These are phyloP conservation scores for Apteryx mantelli DNA, from an alignment of 2,113 vertebrate genomes.

Conservation along the genomic window DNA sequence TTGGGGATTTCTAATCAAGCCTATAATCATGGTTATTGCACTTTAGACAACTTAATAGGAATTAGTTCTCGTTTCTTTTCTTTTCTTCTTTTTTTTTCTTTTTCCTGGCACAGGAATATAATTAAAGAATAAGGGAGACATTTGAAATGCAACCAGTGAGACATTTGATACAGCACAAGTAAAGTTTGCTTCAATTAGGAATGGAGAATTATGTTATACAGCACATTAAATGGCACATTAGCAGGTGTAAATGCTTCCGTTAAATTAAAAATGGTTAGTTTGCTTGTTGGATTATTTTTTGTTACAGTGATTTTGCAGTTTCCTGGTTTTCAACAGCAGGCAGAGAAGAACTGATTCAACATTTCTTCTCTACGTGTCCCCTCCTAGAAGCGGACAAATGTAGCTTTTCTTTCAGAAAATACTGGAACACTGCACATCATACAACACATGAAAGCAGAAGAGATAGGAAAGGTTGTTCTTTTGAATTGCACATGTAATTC, in stretches of 20 bases:
- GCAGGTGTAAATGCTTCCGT: conserved; percentile 22
- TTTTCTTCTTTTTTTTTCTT: not conserved
- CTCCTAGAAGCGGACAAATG: not conserved
- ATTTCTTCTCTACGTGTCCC: not conserved
- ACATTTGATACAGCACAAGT: not conserved
- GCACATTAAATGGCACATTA: conserved; percentile 56
- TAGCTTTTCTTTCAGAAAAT: not conserved
- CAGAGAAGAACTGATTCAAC: not conserved
- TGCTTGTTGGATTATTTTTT: conserved; percentile 10
- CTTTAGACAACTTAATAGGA: not conserved
- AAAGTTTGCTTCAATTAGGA: conserved; percentile 49
- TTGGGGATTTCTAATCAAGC: not conserved
- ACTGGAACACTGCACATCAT: not conserved
- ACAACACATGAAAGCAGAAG: not conserved
- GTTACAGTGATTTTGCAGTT: not conserved
- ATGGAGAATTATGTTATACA: conserved; percentile 38
- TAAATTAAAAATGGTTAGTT: conserved; percentile 23
- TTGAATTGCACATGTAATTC: not conserved
- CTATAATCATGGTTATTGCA: not conserved
- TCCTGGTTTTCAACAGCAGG: not conserved
- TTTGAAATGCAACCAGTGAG: conserved; percentile 10
- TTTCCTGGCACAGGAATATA: not conserved
- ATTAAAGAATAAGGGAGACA: not conserved
- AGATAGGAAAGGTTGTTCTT: not conserved
- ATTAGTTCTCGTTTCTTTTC: not conserved